Percentiles rank a stretch among this genome's conserved stretches.
Evolutionary conservation across 2,888 invertebrate species (phyloP).

Genomic region (Schrankia costaestrigalis): DNA sequence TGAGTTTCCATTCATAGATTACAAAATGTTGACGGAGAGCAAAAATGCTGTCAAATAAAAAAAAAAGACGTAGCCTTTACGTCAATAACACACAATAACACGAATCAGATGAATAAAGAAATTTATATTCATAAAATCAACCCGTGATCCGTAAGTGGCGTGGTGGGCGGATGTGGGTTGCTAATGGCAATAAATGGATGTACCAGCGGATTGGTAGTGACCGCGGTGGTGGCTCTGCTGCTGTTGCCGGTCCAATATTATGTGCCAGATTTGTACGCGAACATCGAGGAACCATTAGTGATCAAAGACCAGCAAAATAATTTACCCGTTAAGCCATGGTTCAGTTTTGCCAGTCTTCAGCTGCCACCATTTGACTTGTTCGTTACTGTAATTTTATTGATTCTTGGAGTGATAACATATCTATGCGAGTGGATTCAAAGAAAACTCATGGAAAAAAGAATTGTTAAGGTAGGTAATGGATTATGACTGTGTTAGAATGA

Average conservation of each 20-base stretch:
- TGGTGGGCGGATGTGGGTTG: constrained; percentile 25
- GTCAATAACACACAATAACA: constrained; percentile 21
- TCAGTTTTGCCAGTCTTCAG: constrained; percentile 21
- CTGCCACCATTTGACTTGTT: constrained; percentile 53
- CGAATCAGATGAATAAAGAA: constrained; percentile 19
- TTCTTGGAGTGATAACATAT: constrained; percentile 46
- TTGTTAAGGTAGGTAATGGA: constrained; percentile 63
- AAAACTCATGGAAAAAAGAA: constrained; percentile 62
- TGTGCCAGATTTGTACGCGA: constrained; percentile 46
- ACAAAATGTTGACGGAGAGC: too few species aligned
- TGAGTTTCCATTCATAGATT: too few species aligned
- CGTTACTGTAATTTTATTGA: constrained; percentile 42
- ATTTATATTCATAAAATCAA: constrained; percentile 18
- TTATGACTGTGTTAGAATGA: too few species aligned
- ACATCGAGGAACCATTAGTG: constrained; percentile 26
- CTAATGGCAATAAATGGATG: constrained; percentile 56
- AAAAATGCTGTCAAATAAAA: constrained; percentile 18
- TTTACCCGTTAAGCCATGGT: constrained; percentile 23
- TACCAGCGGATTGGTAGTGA: constrained; percentile 44
- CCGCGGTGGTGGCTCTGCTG: constrained; percentile 51
- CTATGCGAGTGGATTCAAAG: constrained; percentile 65
- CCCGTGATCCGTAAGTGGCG: constrained; percentile 16
- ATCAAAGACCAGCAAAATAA: constrained; percentile 10
- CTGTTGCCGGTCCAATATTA: constrained; percentile 59
- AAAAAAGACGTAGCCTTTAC: constrained; percentile 18